phyloP scores from a whole-genome alignment of 2,888 invertebrate species.

The Drosophila nigricruria region DNA sequence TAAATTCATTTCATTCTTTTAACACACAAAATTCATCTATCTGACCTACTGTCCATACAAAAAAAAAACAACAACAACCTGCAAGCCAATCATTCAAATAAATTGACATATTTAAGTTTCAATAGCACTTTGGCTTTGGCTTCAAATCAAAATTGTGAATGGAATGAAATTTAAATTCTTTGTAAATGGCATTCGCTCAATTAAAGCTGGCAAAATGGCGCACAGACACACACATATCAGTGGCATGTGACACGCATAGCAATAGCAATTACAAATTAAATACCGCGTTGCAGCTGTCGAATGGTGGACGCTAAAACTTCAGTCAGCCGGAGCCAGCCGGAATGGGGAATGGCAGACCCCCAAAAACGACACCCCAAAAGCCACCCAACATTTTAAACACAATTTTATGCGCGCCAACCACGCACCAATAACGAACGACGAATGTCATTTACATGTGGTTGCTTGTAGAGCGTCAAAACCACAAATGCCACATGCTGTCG shows the following conservation, averaged over 20 bases:
- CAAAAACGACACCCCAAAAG: too few species aligned
- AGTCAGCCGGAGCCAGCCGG: not conserved
- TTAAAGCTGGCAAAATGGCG: conserved; percentile 39
- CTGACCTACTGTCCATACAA: not conserved
- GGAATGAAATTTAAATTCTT: not conserved
- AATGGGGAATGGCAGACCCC: too few species aligned
- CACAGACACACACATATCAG: conserved; percentile 4
- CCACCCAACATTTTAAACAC: conserved; percentile 49
- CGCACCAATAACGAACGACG: conserved; percentile 81
- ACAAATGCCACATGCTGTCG: conserved; percentile 79
- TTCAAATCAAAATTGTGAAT: not conserved
- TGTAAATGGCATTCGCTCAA: conserved; percentile 49
- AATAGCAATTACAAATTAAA: conserved; percentile 75
- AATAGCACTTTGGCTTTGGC: not conserved
- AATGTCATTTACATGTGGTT: conserved; percentile 81
- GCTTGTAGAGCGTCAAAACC: conserved; percentile 79
- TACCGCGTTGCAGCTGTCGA: conserved; percentile 64
- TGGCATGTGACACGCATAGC: conserved; percentile 66
- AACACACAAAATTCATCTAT: not conserved
- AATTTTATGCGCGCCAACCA: conserved; percentile 75
- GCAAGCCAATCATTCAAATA: not conserved
- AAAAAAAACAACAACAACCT: not conserved
- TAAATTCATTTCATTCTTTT: not conserved
- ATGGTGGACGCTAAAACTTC: conserved; percentile 36
- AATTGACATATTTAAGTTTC: conserved; percentile 2